Base-by-base conservation (phyloP, 2,888 invertebrate genomes). In the Sesia bembeciformis region DNA sequence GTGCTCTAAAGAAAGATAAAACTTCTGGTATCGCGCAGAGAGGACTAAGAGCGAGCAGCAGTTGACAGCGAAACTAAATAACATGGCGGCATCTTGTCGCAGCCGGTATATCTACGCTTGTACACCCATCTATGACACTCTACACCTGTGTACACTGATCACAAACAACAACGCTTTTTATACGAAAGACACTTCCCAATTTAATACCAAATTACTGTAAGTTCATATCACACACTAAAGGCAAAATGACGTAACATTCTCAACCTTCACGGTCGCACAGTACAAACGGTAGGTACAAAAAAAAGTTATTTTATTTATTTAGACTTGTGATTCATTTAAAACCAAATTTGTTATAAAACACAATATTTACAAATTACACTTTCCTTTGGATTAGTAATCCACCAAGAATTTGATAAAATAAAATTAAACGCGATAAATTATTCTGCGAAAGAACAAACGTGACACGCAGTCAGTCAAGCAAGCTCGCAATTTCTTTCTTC, bases 201-300 rank as follows among this genome's bases (percentile, higher is more conserved):
- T 66, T 60, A 68, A 66, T 72, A 67, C 62, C 70, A 74, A 78
- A 81, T 72, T 78, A 79, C 70, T 39, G 68, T 76, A 72, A 68
- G 76, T 84, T 76, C 78, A 70, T 72, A 86, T 75, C 82, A 86
- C 81, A 78, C 82, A 85, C 79, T 78, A 80, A 75, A 80, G 75
- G 75, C 77, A 78, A 87, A 88, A 86, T 89, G 89, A 89, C 89
- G 89, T 89, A 89, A 89, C 89, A 88, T 83, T 84, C 85, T 87
- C 85, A 89, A 87, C 87, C 88, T 89, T 89, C 89, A 89, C 87
- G 86, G 86, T 84, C 88, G 87, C 86, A 81, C 79, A 81, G 80
- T 78, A 83, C 72, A 69, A 66, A 72, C 72, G 74, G 69, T 73
- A 78, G 64, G 72, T 74, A 76, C 23, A 23, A 5, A 46, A 46